A percentile compares a stretch with the other conserved stretches of the same genome.
Conservation (phyloP, 1,140 invertebrate species). For the Neodiprion virginianus region DNA sequence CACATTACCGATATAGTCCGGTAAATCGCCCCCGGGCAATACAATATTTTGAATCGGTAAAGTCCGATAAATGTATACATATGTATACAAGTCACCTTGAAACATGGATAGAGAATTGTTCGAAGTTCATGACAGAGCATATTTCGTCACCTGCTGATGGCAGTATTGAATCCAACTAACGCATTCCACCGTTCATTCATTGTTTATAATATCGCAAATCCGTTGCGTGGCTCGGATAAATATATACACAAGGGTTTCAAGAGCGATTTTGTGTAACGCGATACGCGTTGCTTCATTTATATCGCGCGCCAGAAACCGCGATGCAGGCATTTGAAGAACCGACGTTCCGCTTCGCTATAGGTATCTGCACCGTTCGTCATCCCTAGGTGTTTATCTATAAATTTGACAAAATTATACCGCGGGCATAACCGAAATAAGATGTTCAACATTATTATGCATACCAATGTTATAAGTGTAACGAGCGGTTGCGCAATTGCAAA, state of each 20-base stretch:
- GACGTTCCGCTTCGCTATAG: neutral
- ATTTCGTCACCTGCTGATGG: neutral
- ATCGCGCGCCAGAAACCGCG: neutral
- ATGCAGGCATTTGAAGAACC: neutral
- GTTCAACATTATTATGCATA: no score
- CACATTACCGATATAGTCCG: no score
- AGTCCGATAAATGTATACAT: no score
- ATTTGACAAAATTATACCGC: no score
- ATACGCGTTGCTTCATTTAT: slow-evolving; percentile 1
- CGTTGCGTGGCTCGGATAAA: neutral
- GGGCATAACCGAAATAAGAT: no score
- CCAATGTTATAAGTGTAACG: no score
- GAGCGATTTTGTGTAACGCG: neutral
- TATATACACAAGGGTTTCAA: neutral
- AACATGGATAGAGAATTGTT: neutral
- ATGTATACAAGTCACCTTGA: neutral
- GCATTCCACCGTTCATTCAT: neutral
- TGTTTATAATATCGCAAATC: neutral
- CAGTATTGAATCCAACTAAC: no score
- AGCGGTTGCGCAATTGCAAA: neutral
- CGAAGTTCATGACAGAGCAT: neutral
- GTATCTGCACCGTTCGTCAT: neutral
- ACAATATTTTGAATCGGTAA: no score
- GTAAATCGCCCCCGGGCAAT: no score
- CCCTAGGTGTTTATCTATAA: neutral